Base-by-base conservation (phyloP, 2,888 invertebrate genomes). In the Rhogogaster chlorosoma region DNA sequence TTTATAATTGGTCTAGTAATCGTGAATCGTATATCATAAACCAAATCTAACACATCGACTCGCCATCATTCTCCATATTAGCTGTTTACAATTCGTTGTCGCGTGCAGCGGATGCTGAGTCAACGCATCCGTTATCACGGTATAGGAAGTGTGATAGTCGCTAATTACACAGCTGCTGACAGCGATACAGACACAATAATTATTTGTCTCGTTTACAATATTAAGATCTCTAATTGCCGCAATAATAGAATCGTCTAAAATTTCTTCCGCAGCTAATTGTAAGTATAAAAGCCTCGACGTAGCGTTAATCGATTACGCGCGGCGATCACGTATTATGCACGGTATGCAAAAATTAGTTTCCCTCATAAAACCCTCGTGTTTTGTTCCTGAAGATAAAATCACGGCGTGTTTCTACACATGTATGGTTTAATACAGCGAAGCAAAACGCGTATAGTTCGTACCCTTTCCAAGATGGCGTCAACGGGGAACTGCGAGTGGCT, bases 41-140 rank as follows among this genome's bases (percentile, higher is more conserved):
- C 18, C 6, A n/a, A 49, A 49, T 49, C 53, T 53, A 53, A 53
- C 12, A 12, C n/a, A 53, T 53, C 53, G n/a, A 1, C 6, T 6
- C 38, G 9, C 38, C 7, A 38, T 38, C 38, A 38, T 38, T 38
- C 38, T 45, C 45, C 15, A 45, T 45, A 45, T 45, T 45, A 45
- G 53, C 2, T 53, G 53, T 53, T 53, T 26, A 42, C 22, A 77
- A 49, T 77, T 49, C 32, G 49, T 77, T 77, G 77, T 77, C 53
- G 77, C 77, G 49, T 77, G 77, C 77, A 77, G 77, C 77, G 77
- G 53, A 77, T n/a, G 77, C 77, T 77, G 77, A 77, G 77, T 77
- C 32, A 77, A 77, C 49, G 77, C 77, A 77, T 77, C 77, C 77
- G 53, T 77, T 77, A 77, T 77, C 77, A 77, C 38, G 36, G 26